A percentile compares a stretch with the other conserved stretches of the same genome.
Evolutionary conservation across 1,140 invertebrate species (phyloP).

Genomic region (Hyphantria cunea): DNA sequence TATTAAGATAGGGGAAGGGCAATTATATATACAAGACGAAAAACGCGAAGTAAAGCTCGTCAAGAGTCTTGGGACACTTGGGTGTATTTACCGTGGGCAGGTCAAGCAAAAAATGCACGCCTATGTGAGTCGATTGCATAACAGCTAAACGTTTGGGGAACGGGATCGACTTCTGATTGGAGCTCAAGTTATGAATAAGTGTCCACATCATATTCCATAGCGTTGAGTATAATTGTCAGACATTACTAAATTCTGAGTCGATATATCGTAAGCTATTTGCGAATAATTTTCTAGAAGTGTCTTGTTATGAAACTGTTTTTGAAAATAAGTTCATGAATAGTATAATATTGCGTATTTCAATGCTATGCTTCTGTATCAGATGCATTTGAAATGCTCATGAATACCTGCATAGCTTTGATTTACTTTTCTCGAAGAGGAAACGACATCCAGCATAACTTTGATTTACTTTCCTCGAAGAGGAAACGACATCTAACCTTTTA

Average conservation of each 20-base stretch:
- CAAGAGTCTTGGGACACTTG: constrained; percentile 51
- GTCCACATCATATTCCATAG: not conserved
- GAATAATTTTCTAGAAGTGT: not conserved
- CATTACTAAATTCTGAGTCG: not conserved
- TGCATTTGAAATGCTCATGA: constrained; percentile 15
- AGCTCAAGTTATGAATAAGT: constrained; percentile 29
- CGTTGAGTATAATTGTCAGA: too few relatives aligned
- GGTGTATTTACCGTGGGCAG: constrained; percentile 63
- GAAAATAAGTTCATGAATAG: constrained; percentile 28
- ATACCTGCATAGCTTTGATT: constrained; percentile 15
- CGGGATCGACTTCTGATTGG: constrained; percentile 57
- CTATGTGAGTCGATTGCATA: constrained; percentile 72
- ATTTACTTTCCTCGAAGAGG: constrained; percentile 9
- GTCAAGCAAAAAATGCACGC: constrained; percentile 60
- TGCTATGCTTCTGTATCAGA: not conserved
- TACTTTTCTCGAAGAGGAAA: constrained; percentile 11
- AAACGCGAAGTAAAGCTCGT: constrained; percentile 55
- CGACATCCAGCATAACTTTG: not conserved
- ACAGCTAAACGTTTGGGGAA: constrained; percentile 63
- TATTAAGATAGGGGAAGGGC: constrained; percentile 77
- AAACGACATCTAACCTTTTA: constrained; percentile 19
- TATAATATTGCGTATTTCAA: constrained; percentile 4
- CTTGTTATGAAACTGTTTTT: not conserved
- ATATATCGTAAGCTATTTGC: not conserved
- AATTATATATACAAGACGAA: constrained; percentile 60